These are phyloP conservation scores for Rhinolophus sinicus DNA, from an alignment of 2,113 vertebrate genomes.

Conservation along the genomic window DNA sequence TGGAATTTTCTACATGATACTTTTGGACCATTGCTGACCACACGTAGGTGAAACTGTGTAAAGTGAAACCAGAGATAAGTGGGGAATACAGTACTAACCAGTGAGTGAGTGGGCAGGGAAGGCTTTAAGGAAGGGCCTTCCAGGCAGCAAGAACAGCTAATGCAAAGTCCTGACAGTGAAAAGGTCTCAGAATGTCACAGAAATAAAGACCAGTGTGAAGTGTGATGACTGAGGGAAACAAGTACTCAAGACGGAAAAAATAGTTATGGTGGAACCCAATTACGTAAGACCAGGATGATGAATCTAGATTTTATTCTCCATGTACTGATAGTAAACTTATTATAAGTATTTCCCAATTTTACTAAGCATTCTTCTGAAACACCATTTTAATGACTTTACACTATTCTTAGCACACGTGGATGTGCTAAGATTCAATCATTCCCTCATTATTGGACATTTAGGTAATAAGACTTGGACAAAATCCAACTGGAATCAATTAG, in stretches of 20 bases:
- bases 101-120: not conserved
- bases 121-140: not conserved
- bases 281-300: not conserved
- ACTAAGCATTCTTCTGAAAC: conserved; percentile 56
- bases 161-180: not conserved
- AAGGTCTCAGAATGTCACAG: not conserved
- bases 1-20: not conserved
- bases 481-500: conserved; percentile 68
- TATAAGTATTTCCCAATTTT: conserved; percentile 35
- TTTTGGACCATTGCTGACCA: not conserved
- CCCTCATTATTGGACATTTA: conserved; percentile 48
- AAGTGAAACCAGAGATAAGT: not conserved
- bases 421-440: conserved; percentile 62
- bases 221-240: not conserved
- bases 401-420: conserved; percentile 52
- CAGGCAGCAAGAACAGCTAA: not conserved
- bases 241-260: not conserved
- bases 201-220: not conserved
- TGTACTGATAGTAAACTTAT: conserved; percentile 37
- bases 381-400: conserved; percentile 43
- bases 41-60: not conserved
- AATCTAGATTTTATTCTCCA: conserved; percentile 35
- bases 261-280: not conserved
- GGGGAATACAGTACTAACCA: not conserved
- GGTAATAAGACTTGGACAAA: conserved; percentile 54